These are phyloP conservation scores for Polia nebulosa DNA, from an alignment of 2,888 invertebrate species.

Conservation along the genomic window DNA sequence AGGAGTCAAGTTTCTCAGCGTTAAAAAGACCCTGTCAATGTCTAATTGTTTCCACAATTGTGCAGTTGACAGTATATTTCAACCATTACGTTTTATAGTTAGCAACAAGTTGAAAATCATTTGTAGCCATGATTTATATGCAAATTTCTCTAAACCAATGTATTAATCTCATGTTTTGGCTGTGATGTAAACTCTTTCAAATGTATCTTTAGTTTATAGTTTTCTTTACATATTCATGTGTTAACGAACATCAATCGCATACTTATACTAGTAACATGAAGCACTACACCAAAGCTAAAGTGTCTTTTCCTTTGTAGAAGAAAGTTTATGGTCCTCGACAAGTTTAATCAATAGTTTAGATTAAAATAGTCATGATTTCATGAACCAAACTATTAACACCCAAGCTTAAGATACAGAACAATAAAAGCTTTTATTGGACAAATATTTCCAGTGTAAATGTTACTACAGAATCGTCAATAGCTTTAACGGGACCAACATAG, in stretches of 20 bases:
- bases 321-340: not conserved
- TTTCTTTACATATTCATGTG: not conserved
- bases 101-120: conserved; percentile 31
- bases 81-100: conserved; percentile 29
- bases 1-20: too few species aligned
- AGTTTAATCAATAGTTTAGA: not conserved
- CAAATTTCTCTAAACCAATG: not conserved
- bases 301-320: not conserved
- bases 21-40: too few species aligned
- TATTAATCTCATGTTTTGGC: not conserved
- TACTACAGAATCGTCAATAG: not conserved
- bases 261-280: not conserved
- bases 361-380: not conserved
- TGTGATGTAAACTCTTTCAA: not conserved
- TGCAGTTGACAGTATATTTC: not conserved
- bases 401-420: not conserved
- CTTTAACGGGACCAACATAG: not conserved
- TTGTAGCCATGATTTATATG: conserved; percentile 26
- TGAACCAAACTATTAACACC: not conserved
- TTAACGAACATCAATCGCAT: not conserved
- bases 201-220: not conserved
- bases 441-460: not conserved
- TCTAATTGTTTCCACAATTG: not conserved
- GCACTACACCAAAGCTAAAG: not conserved
- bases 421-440: not conserved